Evolutionary conservation across 2,113 vertebrate species (phyloP), one percentile per base, ranked within the genome.

Genomic region (Lepus americanus): DNA sequence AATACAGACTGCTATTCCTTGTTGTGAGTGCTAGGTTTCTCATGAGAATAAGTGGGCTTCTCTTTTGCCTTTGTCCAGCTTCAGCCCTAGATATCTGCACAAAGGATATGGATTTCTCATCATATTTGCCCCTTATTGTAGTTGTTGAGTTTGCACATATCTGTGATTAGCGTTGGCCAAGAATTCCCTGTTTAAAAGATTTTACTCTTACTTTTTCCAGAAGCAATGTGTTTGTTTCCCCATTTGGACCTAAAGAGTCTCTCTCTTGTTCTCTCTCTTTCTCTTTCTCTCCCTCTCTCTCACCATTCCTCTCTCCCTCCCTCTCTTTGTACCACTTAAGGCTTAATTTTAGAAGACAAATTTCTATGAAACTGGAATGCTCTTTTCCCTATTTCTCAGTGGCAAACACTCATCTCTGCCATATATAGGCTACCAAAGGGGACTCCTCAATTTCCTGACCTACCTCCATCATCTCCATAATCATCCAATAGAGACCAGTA

Each of bases 401-500:
- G 64, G 25, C 53, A 6, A 44, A 22, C 63, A 17, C 36, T 55
- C 17, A 59, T 23, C 11, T 59, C 51, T 23, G 29, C 39, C 25
- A 9, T 6, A 31, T 3, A 1, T 87, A 8, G 6, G 4, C 19
- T 51, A 22, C 17, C 6, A 22, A 39, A 6, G 44, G 2, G 1
- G 49, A 9, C 9, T 22, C n/a, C 31, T 27, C 5, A 9, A 53
- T 3, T 25, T 63, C 27, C 12, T 64, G 69, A 4, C 22, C 17
- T 59, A 3, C 0, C 4, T 19, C 10, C 20, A 1, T 33, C 55
- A 72, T 66, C 51, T 36, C 59, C 59, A 51, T 31, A 16, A 80
- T 23, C 12, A 27, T n/a, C 13, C 49, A 4, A 7, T 20, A 64
- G 70, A 73, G 1, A 0, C 8, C 1, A 0, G 19, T 44, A 19